Base-by-base conservation (phyloP, 2,113 vertebrate genomes). In the Heterotis niloticus region DNA sequence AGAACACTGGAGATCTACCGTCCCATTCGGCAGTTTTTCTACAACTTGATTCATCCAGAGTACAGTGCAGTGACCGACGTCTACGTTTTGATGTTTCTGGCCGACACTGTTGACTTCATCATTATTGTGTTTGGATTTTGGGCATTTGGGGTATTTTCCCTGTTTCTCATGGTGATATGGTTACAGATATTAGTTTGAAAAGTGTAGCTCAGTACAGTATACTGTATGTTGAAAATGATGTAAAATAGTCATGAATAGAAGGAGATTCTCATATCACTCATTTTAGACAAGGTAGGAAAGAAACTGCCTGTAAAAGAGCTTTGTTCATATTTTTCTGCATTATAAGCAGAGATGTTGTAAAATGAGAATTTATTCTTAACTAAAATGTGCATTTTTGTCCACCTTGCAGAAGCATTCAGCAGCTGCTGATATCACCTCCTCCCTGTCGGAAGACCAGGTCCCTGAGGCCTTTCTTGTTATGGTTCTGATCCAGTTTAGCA, bases 401-500 rank as follows among this genome's bases (percentile, higher is more conserved):
- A 89, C 80, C 88, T 59, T 78, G 84, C 85, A 99, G 98, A 99
- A 99, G 98, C 95, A 98, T 82, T 98, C 97, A 0, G 94, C 93
- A 5, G 93, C 94, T 0, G 96, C 96, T 62, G 96, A 99, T 80
- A 99, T 99, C 85, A 97, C 98, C 0, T 99, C 97, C 10, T 99
- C 98, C 0, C 88, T 99, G 77, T 99, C 98, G 0, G 98, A 99
- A 80, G 98, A 99, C 86, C 96, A 99, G 85, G 97, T 99, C 0
- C 98, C 98, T 0, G 95, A 95, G 81, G 92, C 97, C 0, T 99
- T 99, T 86, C 87, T 99, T 82, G 97, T 99, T 81, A 99, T 99
- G 97, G 96, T 99, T 1, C 92, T 99, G 81, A 98, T 99, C 87
- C 97, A 99, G 89, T 99, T 99, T 82, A 95, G 96, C 44, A 98